Conservation (phyloP, 2,113 vertebrate species). For the Sinocyclocheilus rhinocerous region DNA sequence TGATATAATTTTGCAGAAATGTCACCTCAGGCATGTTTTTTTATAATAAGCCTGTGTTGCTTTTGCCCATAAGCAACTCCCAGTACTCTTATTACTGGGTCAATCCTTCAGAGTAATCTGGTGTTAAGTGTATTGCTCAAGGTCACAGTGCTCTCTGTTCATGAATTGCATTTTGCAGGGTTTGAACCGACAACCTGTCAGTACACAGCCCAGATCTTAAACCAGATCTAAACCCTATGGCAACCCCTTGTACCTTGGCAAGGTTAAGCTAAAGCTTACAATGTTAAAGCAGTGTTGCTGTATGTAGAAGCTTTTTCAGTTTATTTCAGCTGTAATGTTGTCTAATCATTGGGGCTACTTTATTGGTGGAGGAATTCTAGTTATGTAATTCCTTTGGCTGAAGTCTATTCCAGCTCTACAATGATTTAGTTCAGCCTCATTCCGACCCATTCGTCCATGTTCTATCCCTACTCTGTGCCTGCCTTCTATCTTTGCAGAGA, state of each 20-base stretch:
- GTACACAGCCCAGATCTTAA: not conserved
- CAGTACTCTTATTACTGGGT: not conserved
- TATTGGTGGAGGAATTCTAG: not conserved
- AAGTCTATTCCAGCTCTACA: not conserved
- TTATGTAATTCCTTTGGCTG: not conserved
- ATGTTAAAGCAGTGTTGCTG: not conserved
- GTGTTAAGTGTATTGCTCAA: conserved; percentile 1
- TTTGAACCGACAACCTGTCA: not conserved
- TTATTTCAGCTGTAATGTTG: not conserved
- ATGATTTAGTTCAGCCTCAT: not conserved
- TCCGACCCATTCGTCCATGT: not conserved
- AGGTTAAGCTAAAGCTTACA: not conserved
- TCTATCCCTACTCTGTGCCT: not conserved
- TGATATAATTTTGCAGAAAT: not conserved
- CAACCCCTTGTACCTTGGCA: not conserved
- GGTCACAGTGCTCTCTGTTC: not conserved
- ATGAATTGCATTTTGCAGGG: not conserved
- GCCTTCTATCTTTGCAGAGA: not conserved
- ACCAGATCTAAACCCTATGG: not conserved
- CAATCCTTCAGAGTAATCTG: not conserved
- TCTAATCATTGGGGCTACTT: not conserved
- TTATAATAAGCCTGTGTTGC: not conserved
- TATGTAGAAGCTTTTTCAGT: not conserved
- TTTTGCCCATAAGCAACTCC: not conserved
- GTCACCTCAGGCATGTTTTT: not conserved